These are phyloP conservation scores for Lepus oiostolus DNA, from an alignment of 2,797 vertebrate species.

Conservation along the genomic window DNA sequence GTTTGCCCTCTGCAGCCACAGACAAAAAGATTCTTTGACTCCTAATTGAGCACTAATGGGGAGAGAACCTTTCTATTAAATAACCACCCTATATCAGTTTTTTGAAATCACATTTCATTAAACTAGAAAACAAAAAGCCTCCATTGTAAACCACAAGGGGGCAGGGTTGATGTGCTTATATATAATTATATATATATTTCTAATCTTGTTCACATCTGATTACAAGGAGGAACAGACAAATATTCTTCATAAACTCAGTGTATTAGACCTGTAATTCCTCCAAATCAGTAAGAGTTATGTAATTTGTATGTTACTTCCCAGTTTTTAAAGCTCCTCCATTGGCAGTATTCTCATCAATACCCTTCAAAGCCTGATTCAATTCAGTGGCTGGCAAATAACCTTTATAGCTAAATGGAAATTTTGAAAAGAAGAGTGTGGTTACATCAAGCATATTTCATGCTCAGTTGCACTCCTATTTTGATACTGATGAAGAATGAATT, in stretches of 20 bases:
- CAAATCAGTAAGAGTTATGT: not conserved
- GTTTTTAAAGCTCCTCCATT: not conserved
- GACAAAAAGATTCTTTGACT: not conserved
- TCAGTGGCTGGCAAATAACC: not conserved
- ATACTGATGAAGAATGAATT: not conserved
- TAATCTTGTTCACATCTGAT: not conserved
- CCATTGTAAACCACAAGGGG: constrained; percentile 69
- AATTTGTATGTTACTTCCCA: not conserved
- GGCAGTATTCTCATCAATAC: not conserved
- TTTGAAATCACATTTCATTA: constrained; percentile 47
- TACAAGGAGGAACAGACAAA: not conserved
- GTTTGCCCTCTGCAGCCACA: not conserved
- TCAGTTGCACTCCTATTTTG: not conserved
- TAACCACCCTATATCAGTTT: not conserved
- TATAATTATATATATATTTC: not conserved
- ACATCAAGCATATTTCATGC: not conserved
- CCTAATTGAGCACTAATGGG: not conserved
- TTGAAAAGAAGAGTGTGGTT: not conserved
- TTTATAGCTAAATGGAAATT: not conserved
- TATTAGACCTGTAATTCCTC: not conserved
- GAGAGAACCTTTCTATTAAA: constrained; percentile 28
- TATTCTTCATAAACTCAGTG: not conserved
- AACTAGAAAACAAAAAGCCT: not conserved
- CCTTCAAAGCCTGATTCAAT: not conserved
- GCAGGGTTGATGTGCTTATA: constrained; percentile 56